Evolutionary conservation across 1,140 invertebrate species (phyloP).

Genomic region (Vollenhovia emeryi): DNA sequence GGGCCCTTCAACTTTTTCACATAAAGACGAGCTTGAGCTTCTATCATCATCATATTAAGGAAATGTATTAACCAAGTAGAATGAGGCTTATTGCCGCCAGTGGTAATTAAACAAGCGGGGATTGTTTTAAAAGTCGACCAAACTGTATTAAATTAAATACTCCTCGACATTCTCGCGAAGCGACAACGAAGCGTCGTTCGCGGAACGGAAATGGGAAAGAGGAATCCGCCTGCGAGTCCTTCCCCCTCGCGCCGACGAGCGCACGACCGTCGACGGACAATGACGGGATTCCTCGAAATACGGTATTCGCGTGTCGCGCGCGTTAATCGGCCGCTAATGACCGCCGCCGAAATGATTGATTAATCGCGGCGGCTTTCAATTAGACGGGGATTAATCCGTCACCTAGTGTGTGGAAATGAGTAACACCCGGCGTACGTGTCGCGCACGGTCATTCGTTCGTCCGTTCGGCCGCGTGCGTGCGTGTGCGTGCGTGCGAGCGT

Average conservation of each 20-base stretch:
- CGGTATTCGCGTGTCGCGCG: constrained; percentile 7
- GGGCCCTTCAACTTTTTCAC: too few relatives aligned
- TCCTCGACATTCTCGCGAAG: not conserved
- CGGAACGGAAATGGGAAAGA: not conserved
- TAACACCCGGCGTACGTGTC: not conserved
- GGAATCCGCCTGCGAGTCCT: not conserved
- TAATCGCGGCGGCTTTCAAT: constrained; percentile 28
- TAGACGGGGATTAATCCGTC: constrained; percentile 37
- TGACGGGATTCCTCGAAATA: constrained; percentile 26
- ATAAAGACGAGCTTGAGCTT: too few relatives aligned
- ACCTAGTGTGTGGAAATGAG: constrained; percentile 24
- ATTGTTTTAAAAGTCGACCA: too few relatives aligned
- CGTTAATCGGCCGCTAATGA: constrained; percentile 3
- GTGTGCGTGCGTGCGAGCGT: not conserved
- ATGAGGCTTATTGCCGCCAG: too few relatives aligned
- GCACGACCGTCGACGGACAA: not conserved
- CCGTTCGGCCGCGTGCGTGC: not conserved
- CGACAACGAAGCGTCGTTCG: not conserved
- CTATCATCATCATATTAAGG: too few relatives aligned
- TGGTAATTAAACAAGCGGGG: too few relatives aligned
- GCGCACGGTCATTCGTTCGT: too few relatives aligned
- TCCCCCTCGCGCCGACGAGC: not conserved
- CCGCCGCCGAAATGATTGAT: constrained; percentile 12
- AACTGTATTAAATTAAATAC: too few relatives aligned
- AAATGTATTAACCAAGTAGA: too few relatives aligned